Percentiles rank a stretch among this genome's conserved stretches.
These are phyloP conservation scores for Frieseomelitta varia DNA, from an alignment of 1,140 invertebrate genomes.

Conservation along the genomic window DNA sequence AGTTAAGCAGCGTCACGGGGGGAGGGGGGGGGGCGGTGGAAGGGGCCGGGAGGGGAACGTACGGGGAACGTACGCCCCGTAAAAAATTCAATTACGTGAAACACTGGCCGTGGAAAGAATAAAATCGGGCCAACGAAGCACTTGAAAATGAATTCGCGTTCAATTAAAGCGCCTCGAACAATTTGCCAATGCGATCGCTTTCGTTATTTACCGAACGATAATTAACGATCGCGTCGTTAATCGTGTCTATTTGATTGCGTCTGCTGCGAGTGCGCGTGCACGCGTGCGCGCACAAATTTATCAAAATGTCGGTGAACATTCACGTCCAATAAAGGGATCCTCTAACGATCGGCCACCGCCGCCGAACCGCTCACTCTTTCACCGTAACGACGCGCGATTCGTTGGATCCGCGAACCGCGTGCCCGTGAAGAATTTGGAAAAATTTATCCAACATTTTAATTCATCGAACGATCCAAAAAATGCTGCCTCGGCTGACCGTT, in stretches of 20 bases:
- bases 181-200: constrained; percentile 52
- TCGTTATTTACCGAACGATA: constrained; percentile 63
- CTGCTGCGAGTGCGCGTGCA: constrained; percentile 17
- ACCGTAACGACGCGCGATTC: not conserved
- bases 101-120: not conserved
- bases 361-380: constrained; percentile 17
- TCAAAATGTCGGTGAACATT: constrained; percentile 54
- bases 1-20: not conserved
- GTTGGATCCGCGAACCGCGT: not conserved
- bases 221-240: constrained; percentile 63
- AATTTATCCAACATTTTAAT: too few species aligned
- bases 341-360: constrained; percentile 24
- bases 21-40: too few species aligned
- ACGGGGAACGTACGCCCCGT: not conserved
- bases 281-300: constrained; percentile 49
- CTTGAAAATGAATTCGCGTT: constrained; percentile 58
- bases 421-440: too few species aligned
- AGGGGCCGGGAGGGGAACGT: too few species aligned
- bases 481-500: too few species aligned
- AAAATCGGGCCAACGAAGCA: constrained; percentile 30
- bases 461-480: too few species aligned
- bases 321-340: constrained; percentile 46
- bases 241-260: constrained; percentile 55
- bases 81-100: constrained; percentile 37
- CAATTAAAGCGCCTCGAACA: constrained; percentile 57